These are phyloP conservation scores for Euzetes globulus DNA, from an alignment of 2,888 invertebrate species.

Conservation along the genomic window DNA sequence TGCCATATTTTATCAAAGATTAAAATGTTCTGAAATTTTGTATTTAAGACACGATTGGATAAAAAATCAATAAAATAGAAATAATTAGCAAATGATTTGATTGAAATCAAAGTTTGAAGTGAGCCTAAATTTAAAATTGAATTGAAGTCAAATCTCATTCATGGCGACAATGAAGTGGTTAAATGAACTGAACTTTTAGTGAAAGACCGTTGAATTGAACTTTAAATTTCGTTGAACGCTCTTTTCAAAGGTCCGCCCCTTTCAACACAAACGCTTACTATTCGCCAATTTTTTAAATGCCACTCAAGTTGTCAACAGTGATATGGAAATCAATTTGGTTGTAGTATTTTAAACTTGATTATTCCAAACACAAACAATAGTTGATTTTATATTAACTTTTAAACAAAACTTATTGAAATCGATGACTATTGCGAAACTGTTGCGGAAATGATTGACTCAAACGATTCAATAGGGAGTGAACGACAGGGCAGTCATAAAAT, in stretches of 20 bases:
- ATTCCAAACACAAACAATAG: no score
- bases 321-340: no score
- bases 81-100: not conserved
- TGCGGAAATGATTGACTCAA: not conserved
- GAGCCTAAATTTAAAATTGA: not conserved
- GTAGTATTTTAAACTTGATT: no score
- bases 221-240: conserved; percentile 19
- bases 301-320: no score
- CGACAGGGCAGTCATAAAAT: not conserved
- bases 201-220: conserved; percentile 26
- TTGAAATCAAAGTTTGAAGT: not conserved
- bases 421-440: not conserved
- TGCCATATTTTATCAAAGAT: not conserved
- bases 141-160: not conserved
- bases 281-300: no score
- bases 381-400: no score
- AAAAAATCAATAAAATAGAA: not conserved
- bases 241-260: not conserved
- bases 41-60: not conserved
- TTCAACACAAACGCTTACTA: no score
- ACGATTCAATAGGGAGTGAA: not conserved
- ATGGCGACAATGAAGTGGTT: not conserved
- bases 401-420: no score
- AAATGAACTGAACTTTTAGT: not conserved
- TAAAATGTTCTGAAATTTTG: not conserved